Base-by-base conservation (phyloP, 2,888 invertebrate genomes). In the Sinodicranocentrus sp. region DNA sequence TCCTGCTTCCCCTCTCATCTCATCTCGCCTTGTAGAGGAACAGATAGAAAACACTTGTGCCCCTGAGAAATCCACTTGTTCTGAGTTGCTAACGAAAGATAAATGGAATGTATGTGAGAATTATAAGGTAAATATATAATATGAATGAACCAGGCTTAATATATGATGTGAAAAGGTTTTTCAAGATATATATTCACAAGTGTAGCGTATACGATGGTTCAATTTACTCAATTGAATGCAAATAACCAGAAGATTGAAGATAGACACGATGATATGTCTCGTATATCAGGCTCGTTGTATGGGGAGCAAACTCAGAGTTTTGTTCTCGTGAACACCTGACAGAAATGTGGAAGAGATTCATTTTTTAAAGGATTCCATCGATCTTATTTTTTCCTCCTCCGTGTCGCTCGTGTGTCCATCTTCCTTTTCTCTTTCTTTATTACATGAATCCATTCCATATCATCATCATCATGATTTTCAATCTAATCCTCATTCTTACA, bases 61-160 rank as follows among this genome's bases (percentile, higher is more conserved):
- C 82, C 82, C 75, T 61, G 75, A 82, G 82, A 82, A 82, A 59
- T 75, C 61, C 82, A 73, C 82, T 82, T 82, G 75, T 75, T 75
- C 54, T 57, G 28, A 48, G 75, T 80, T 73, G 70, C 78, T 70
- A 48, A 48, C 48, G 17, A 48, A 48, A n/a, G 48, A 48, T 33
- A 33, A 48, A 48, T 48, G 48, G 48, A 13, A 13, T 8, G 39
- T 13, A 39, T 39, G 39, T 6, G 13, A 39, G 39, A n/a, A n/a
- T n/a, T n/a, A n/a, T n/a, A n/a, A n/a, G n/a, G n/a, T 33, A 33
- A 6, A 33, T 33, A 33, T 10, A 33, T 33, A 33, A 33, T 33
- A 33, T 33, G 17, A 33, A 33, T 33, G 10, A 33, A 33, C 3
- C 10, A 10, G 33, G 10, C 10, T 33, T 33, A 33, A 33, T 33